Conservation (phyloP, 1,140 invertebrate species). For the Diorhabda elongata region DNA sequence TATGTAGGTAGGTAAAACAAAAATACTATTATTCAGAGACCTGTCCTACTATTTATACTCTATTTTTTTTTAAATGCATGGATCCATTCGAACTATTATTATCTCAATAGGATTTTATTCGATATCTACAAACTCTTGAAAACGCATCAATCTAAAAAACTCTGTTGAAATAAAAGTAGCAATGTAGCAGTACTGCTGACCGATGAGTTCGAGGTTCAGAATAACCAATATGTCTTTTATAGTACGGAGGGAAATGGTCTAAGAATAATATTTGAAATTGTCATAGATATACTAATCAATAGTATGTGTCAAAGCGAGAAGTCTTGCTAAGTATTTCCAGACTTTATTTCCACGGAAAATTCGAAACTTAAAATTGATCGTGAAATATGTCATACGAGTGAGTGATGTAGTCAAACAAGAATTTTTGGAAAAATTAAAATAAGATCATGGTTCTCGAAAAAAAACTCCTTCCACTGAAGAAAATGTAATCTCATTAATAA, state of each 20-base stretch:
- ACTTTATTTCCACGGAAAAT: too few relatives aligned
- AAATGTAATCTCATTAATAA: too few relatives aligned
- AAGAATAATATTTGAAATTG: too few relatives aligned
- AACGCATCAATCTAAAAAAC: neutral
- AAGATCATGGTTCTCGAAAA: too few relatives aligned
- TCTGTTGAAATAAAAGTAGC: constrained; percentile 1
- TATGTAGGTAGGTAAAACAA: neutral
- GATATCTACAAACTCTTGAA: neutral
- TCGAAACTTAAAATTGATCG: too few relatives aligned
- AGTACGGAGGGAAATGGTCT: neutral
- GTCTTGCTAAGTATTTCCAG: too few relatives aligned
- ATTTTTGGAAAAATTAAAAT: too few relatives aligned
- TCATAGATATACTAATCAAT: too few relatives aligned
- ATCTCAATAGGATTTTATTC: neutral
- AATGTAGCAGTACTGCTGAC: constrained; percentile 1
- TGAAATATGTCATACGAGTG: too few relatives aligned
- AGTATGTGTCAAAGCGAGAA: too few relatives aligned
- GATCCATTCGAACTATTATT: neutral
- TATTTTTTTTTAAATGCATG: neutral
- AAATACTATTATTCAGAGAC: neutral
- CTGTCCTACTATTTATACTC: neutral
- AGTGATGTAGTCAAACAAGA: too few relatives aligned
- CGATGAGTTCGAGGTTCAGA: constrained; percentile 1
- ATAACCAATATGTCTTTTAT: constrained; percentile 3
- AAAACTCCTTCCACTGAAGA: too few relatives aligned